Evolutionary conservation across 1,140 invertebrate genomes (phyloP), one percentile per base, ranked within the genome.

Genomic region (Zophobas atratus): DNA sequence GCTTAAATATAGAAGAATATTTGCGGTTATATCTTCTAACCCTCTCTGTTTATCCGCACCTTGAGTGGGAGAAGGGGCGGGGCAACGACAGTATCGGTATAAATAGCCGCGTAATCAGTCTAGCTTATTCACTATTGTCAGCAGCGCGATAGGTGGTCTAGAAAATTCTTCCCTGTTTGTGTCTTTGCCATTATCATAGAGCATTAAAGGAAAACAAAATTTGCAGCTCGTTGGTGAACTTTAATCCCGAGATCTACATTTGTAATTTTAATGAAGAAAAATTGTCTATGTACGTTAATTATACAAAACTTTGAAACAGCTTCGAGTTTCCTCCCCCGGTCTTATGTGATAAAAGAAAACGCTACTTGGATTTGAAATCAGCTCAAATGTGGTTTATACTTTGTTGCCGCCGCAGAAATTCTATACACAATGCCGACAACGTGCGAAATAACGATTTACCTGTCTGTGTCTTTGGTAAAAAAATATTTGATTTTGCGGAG

Each of bases 391-490:
- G 33, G 41, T 67, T 67, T 39, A 36, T 67, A 67, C 60, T 41
- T 41, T 67, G 41, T 33, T 67, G 60, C 2, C 60, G 39, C n/a
- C 43, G 60, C 6, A 43, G 39, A 38, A 60, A 6, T 60, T 60
- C 38, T 67, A 67, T 60, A 60, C 56, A 60, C 35, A 60, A 60
- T 46, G 38, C 43, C 41, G 60, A 36, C 60, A 67, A 67, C 60
- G 60, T 46, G 60, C 33, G 60, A 67, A 67, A 67, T 43, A 67
- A 67, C 60, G 60, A 20, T 67, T 67, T 67, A 67, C 60, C 60
- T 67, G 38, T 67, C 38, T 67, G 53, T 55, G 39, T 67, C 39
- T 43, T 67, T 67, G 20, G 39, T 41, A 67, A 67, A 57, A 55
- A 43, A 43, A 67, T 67, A 43, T 67, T 67, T 67, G 60, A 43